These are phyloP conservation scores for Carassius gibelio DNA, from an alignment of 2,113 vertebrate genomes.

Conservation along the genomic window DNA sequence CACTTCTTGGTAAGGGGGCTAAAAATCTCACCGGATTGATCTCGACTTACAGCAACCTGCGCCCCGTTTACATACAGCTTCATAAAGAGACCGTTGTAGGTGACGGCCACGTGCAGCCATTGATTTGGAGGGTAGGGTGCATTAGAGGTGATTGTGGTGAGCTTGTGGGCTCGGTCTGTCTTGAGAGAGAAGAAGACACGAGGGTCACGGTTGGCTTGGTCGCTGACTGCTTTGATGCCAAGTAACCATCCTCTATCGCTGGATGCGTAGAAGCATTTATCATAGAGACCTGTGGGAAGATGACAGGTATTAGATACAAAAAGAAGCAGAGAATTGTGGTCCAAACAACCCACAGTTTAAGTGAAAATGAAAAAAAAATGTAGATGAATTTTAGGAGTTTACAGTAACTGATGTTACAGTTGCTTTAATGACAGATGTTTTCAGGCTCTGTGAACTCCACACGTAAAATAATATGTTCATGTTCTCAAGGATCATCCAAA, in stretches of 20 bases:
- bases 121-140: slow-evolving; percentile 88
- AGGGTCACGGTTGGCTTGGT: slow-evolving; percentile 91
- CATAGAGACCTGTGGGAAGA: slow-evolving; percentile 88
- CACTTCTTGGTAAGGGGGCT: slow-evolving; percentile 93
- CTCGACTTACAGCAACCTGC: slow-evolving; percentile 89
- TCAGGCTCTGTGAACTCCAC: neutral
- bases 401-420: neutral
- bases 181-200: slow-evolving; percentile 98
- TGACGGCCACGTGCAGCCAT: slow-evolving; percentile 89
- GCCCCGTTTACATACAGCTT: slow-evolving; percentile 92
- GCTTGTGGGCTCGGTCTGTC: slow-evolving; percentile 95
- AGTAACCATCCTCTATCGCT: slow-evolving; percentile 96
- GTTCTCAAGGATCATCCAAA: neutral
- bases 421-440: neutral
- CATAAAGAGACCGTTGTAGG: slow-evolving; percentile 89
- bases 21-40: slow-evolving; percentile 93
- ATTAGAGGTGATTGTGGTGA: slow-evolving; percentile 88
- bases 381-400: neutral
- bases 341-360: neutral
- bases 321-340: neutral
- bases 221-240: slow-evolving; percentile 90
- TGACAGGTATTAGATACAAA: slow-evolving; percentile 14
- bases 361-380: neutral
- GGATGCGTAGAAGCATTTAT: slow-evolving; percentile 97
- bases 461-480: neutral